Evolutionary conservation across 2,888 invertebrate species (phyloP).

Genomic region (Dynastes maya): DNA sequence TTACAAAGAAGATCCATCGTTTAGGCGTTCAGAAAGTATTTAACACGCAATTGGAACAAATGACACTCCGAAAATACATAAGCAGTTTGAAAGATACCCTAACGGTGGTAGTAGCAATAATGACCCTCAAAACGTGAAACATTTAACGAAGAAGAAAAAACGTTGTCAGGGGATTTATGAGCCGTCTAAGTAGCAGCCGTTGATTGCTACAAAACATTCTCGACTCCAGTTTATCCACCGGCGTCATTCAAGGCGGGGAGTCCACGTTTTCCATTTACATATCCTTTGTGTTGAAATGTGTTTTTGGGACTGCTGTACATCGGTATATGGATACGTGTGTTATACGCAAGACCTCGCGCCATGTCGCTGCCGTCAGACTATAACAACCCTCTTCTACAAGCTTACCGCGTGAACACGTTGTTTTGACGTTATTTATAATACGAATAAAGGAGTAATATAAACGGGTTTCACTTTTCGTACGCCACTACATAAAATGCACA

Average conservation of each 20-base stretch:
- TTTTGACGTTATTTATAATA: constrained; percentile 46
- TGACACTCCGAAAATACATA: constrained; percentile 12
- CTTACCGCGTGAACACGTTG: constrained; percentile 30
- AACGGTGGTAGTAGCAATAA: background rate
- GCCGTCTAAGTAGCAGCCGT: constrained; percentile 39
- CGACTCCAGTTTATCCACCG: constrained; percentile 20
- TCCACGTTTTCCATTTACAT: constrained; percentile 36
- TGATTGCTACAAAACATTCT: constrained; percentile 44
- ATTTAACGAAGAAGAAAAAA: constrained; percentile 10
- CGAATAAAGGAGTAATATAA: constrained; percentile 32
- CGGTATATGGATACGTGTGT: constrained; percentile 2
- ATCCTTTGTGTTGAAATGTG: constrained; percentile 44
- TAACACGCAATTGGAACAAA: constrained; percentile 13
- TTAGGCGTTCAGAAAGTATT: background rate
- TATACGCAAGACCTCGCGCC: constrained; percentile 6
- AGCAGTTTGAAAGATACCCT: background rate
- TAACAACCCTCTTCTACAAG: constrained; percentile 22
- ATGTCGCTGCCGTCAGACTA: background rate
- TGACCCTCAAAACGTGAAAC: constrained; percentile 16
- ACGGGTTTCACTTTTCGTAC: constrained; percentile 18
- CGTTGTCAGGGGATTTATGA: constrained; percentile 25
- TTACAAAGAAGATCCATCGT: constrained; percentile 5
- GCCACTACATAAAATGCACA: too few species aligned
- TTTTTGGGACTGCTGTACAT: constrained; percentile 20
- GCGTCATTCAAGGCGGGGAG: constrained; percentile 31